Evolutionary conservation across 2,888 invertebrate genomes (phyloP).

Genomic region (Aporophyla lueneburgensis): DNA sequence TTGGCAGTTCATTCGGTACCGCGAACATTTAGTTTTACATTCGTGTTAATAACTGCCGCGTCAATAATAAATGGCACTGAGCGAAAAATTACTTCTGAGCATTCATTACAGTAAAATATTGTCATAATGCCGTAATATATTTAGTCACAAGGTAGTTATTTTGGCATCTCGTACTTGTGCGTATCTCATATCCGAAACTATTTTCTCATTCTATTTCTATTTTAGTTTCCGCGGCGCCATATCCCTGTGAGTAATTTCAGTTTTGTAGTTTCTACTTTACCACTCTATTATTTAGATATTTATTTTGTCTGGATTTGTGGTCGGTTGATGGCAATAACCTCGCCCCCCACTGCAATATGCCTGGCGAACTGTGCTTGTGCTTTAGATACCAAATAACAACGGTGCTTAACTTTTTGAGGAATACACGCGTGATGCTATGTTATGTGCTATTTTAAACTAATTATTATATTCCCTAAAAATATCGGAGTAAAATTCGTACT

Average conservation of each 20-base stretch:
- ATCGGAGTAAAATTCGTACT: no score
- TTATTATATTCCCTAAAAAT: no score
- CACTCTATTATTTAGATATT: neutral
- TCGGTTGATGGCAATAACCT: neutral
- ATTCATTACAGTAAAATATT: slow-evolving; percentile 15
- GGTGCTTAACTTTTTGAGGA: neutral
- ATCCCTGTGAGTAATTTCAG: slow-evolving; percentile 1
- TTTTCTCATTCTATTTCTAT: slow-evolving; percentile 57
- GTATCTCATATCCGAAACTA: slow-evolving; percentile 47
- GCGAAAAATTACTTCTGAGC: slow-evolving; percentile 16
- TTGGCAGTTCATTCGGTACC: neutral
- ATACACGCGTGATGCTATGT: no score
- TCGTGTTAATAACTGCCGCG: neutral
- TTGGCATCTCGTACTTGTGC: slow-evolving; percentile 43
- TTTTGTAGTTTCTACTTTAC: neutral
- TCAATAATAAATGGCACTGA: slow-evolving; percentile 8
- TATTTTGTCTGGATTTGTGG: neutral
- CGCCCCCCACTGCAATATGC: neutral
- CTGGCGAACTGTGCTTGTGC: neutral
- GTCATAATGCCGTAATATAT: slow-evolving; percentile 34
- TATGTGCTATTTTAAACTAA: no score
- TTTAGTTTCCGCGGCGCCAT: slow-evolving; percentile 52
- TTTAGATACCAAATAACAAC: neutral
- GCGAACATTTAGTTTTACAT: slow-evolving; percentile 3
- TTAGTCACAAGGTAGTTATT: slow-evolving; percentile 49